Percentiles rank a stretch among this genome's conserved stretches.
These are phyloP conservation scores for Megaceryle maxima DNA, from an alignment of 2,113 vertebrate species.

Conservation along the genomic window DNA sequence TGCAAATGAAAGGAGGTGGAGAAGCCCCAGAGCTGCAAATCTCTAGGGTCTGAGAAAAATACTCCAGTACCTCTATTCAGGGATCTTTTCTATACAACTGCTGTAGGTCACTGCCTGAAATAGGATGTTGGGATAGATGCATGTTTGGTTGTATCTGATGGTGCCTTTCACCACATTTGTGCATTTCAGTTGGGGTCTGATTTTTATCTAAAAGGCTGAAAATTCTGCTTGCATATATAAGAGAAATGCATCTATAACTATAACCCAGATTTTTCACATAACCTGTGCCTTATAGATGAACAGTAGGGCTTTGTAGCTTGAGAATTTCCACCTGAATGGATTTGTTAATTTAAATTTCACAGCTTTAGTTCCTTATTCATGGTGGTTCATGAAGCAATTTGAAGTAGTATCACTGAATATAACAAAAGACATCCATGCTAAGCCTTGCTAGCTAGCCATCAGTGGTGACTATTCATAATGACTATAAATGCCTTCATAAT, in stretches of 20 bases:
- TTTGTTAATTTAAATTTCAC: constrained; percentile 41
- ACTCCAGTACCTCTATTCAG: background rate
- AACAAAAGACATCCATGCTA: constrained; percentile 22
- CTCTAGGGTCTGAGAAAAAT: background rate
- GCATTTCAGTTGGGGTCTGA: background rate
- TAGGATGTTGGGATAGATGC: background rate
- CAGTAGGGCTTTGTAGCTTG: background rate
- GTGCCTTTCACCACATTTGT: background rate
- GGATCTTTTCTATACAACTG: background rate
- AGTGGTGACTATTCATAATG: constrained; percentile 1
- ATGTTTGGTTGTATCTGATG: background rate
- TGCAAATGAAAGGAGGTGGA: background rate
- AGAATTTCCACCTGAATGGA: background rate
- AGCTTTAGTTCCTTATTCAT: constrained; percentile 5
- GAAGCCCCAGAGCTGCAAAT: background rate
- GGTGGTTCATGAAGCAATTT: constrained; percentile 39
- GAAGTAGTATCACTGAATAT: constrained; percentile 13
- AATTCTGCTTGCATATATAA: background rate
- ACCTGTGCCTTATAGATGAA: background rate
- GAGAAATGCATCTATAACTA: background rate
- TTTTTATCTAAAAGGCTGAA: background rate
- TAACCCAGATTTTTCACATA: background rate
- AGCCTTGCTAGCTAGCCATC: constrained; percentile 50
- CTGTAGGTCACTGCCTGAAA: background rate
- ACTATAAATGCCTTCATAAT: constrained; percentile 42